Conservation (phyloP, 1,140 invertebrate genomes). For the Conus betulinus region DNA sequence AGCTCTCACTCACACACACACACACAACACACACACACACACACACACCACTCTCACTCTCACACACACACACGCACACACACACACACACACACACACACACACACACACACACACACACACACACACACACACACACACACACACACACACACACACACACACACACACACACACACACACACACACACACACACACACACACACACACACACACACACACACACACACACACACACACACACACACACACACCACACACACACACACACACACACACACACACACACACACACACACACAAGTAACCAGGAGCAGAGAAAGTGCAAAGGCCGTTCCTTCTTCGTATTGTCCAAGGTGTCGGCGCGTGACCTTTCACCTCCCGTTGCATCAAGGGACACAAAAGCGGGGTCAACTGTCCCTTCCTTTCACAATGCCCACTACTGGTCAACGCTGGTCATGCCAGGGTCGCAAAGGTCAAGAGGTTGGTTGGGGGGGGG, state of each 20-base stretch:
- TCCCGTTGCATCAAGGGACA: conserved; percentile 22
- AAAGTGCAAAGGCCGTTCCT: background rate
- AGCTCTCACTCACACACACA: too few species aligned
- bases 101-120: conserved; percentile 11
- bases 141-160: conserved; percentile 22
- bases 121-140: conserved; percentile 20
- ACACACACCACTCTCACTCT: background rate
- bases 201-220: conserved; percentile 18
- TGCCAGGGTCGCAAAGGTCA: background rate
- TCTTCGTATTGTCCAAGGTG: background rate
- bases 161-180: conserved; percentile 20
- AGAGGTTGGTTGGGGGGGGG: background rate
- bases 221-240: conserved; percentile 12
- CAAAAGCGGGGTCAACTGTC: conserved; percentile 3
- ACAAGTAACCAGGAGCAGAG: background rate
- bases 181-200: conserved; percentile 17
- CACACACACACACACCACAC: conserved; percentile 5
- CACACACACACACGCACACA: background rate
- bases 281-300: conserved; percentile 24
- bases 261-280: background rate
- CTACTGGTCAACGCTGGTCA: background rate
- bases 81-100: background rate
- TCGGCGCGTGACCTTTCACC: conserved; percentile 14
- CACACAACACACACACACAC: background rate
- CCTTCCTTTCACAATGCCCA: background rate